Evolutionary conservation across 2,797 vertebrate genomes (phyloP).

Genomic region (Leucoraja ocellata): DNA sequence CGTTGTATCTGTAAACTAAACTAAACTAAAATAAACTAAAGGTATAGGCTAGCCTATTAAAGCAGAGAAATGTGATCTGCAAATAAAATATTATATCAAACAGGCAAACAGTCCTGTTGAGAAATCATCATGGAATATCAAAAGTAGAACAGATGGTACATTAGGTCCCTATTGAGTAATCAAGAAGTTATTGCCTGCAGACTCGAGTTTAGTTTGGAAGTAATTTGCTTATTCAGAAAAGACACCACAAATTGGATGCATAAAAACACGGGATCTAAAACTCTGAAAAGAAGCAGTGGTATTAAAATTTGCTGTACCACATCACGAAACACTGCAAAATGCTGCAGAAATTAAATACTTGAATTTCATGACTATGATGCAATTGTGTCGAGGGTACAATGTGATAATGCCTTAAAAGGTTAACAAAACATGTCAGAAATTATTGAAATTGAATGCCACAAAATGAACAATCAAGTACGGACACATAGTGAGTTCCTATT

Average conservation of each 20-base stretch:
- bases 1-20: too few species aligned
- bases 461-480: not conserved
- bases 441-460: not conserved
- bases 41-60: not conserved
- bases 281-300: not conserved
- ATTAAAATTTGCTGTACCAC: not conserved
- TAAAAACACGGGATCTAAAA: constrained; percentile 27
- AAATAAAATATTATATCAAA: constrained; percentile 15
- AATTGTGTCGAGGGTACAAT: not conserved
- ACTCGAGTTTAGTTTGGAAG: constrained; percentile 13
- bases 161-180: constrained; percentile 1
- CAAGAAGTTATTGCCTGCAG: constrained; percentile 26
- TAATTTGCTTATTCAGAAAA: constrained; percentile 23
- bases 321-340: constrained; percentile 21
- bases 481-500: not conserved
- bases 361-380: not conserved
- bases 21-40: too few species aligned
- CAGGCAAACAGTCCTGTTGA: not conserved
- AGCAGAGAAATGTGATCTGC: constrained; percentile 10
- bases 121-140: not conserved
- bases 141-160: constrained; percentile 25
- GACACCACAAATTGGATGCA: not conserved
- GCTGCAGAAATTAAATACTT: not conserved
- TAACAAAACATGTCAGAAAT: not conserved
- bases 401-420: not conserved